phyloP scores from a whole-genome alignment of 2,113 vertebrate genomes.

The Myiagra hebetior region DNA sequence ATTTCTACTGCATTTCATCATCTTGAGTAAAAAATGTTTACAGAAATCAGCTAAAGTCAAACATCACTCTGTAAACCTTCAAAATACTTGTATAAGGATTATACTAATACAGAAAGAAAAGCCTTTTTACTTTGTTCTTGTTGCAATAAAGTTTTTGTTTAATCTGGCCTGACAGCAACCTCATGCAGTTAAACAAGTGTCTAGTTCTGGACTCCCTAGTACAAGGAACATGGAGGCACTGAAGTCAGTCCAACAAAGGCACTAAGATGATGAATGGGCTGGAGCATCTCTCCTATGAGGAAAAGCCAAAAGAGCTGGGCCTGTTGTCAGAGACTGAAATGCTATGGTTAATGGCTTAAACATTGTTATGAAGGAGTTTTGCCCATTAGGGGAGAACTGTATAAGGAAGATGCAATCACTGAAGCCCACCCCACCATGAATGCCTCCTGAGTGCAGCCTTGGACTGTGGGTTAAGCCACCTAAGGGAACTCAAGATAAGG shows the following conservation, averaged over 20 bases:
- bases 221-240: not conserved
- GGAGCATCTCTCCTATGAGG: not conserved
- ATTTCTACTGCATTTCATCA: not conserved
- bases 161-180: not conserved
- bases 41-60: not conserved
- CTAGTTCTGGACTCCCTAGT: not conserved
- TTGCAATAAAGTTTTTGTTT: not conserved
- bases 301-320: not conserved
- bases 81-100: not conserved
- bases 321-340: not conserved
- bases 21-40: not conserved
- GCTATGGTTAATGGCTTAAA: not conserved
- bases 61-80: not conserved
- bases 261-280: not conserved
- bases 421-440: rapidly evolving
- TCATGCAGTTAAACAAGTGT: not conserved
- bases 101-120: not conserved
- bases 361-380: not conserved
- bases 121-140: not conserved
- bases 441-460: not conserved
- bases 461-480: not conserved
- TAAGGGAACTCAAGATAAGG: not conserved
- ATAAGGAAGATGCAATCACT: not conserved
- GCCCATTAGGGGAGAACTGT: no score
- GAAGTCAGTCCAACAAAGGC: not conserved